These are phyloP conservation scores for Coenonympha glycerion DNA, from an alignment of 2,888 invertebrate species.

Conservation along the genomic window DNA sequence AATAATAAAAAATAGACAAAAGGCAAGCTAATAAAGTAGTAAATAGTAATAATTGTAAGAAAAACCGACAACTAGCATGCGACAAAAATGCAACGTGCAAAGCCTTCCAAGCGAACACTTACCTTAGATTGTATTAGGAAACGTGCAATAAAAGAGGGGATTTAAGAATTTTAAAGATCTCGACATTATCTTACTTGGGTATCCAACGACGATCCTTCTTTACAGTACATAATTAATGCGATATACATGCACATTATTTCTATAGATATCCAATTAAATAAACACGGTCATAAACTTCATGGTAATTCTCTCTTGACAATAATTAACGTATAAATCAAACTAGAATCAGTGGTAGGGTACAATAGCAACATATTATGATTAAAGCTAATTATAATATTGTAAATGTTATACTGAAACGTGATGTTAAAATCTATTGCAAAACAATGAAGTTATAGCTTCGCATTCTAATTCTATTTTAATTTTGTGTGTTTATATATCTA, in stretches of 20 bases:
- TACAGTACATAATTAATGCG: constrained; percentile 47
- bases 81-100: constrained; percentile 59
- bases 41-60: constrained; percentile 39
- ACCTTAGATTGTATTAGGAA: constrained; percentile 44
- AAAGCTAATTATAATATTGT: constrained; percentile 59
- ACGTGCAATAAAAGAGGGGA: constrained; percentile 56
- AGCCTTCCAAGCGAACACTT: constrained; percentile 54
- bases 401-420: constrained; percentile 50
- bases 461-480: constrained; percentile 59
- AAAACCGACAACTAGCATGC: constrained; percentile 52
- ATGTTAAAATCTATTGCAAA: constrained; percentile 72
- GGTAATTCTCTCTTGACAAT: constrained; percentile 42
- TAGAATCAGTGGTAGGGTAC: constrained; percentile 53
- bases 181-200: constrained; percentile 71
- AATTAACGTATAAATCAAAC: constrained; percentile 47
- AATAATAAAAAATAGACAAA: constrained; percentile 56
- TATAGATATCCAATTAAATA: constrained; percentile 41
- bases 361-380: constrained; percentile 64
- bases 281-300: constrained; percentile 41
- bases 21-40: constrained; percentile 59
- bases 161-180: constrained; percentile 48
- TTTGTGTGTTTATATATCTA: constrained; percentile 31
- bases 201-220: constrained; percentile 74
- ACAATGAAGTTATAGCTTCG: constrained; percentile 69
- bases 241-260: constrained; percentile 55